Base-by-base conservation (phyloP, 2,113 vertebrate genomes). In the Tychaedon coryphoeus region DNA sequence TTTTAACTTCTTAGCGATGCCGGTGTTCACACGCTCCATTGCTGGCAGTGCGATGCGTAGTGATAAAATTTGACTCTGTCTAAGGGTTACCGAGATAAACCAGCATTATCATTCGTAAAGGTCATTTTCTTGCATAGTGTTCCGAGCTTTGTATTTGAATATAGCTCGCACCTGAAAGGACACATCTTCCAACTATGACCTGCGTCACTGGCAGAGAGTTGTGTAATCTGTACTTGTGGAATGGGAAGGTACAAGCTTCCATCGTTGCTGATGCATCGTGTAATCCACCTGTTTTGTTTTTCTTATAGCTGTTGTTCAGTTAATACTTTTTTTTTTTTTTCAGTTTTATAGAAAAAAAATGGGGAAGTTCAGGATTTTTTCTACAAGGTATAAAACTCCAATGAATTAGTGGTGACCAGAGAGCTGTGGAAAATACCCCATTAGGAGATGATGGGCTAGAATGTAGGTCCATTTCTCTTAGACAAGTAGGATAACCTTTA, bases 1-100 rank as follows among this genome's bases (percentile, higher is more conserved):
- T 86, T 88, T 92, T 88, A 87, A 83, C 88, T 92, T 51, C 45
- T 95, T 91, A 92, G 67, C 80, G 14, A 89, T 90, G 90, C 85
- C 73, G 90, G 90, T 88, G 75, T 92, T 88, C 92, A 71, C 81
- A 60, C 82, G 92, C 94, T 85, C 95, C 89, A 90, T 90, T 96
- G 95, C 95, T 82, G 87, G 88, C 73, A 65, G 93, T 96, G 94
- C 5, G 94, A 95, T 36, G 86, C 70, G 96, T 91, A 12, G 92
- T 97, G 95, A 97, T 91, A 95, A 96, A 95, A 95, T 97, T 96
- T 97, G 97, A 97, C 95, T 95, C 97, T 97, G 95, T 97, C 95
- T 96, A 95, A 95, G 96, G 94, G 93, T 97, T 97, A 96, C 94
- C 81, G 67, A 95, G 92, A 91, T 96, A 97, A 95, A 89, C 94